phyloP scores from a whole-genome alignment of 1,140 invertebrate species.

The Lepidurus couesii region DNA sequence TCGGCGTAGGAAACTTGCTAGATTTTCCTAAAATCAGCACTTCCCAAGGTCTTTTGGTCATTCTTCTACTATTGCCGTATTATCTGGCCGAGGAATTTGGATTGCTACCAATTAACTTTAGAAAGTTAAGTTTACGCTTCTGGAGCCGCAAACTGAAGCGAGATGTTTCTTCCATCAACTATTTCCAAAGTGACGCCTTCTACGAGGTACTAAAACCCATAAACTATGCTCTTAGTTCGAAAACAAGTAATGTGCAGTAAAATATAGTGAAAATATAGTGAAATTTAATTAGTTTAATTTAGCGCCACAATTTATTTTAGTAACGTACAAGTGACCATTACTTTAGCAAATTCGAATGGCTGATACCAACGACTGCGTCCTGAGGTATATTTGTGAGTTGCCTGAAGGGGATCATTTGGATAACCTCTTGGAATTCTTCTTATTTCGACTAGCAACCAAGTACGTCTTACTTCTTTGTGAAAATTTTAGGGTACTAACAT shows the following conservation, averaged over 20 bases:
- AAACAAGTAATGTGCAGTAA: no score
- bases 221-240: background rate
- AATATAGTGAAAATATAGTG: no score
- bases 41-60: background rate
- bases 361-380: background rate
- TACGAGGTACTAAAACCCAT: background rate
- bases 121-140: background rate
- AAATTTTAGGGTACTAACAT: background rate
- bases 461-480: background rate
- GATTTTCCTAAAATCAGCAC: background rate
- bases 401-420: background rate
- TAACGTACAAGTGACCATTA: background rate
- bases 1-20: background rate
- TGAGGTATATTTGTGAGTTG: background rate
- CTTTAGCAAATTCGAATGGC: background rate
- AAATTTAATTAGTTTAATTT: no score
- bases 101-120: background rate
- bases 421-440: background rate
- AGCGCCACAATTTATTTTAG: no score
- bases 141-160: background rate
- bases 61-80: background rate
- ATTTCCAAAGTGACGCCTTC: conserved; percentile 9
- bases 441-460: conserved; percentile 6
- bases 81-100: background rate
- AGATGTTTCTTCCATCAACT: background rate